These are phyloP conservation scores for Theodoxus fluviatilis DNA, from an alignment of 2,888 invertebrate genomes.

Conservation along the genomic window DNA sequence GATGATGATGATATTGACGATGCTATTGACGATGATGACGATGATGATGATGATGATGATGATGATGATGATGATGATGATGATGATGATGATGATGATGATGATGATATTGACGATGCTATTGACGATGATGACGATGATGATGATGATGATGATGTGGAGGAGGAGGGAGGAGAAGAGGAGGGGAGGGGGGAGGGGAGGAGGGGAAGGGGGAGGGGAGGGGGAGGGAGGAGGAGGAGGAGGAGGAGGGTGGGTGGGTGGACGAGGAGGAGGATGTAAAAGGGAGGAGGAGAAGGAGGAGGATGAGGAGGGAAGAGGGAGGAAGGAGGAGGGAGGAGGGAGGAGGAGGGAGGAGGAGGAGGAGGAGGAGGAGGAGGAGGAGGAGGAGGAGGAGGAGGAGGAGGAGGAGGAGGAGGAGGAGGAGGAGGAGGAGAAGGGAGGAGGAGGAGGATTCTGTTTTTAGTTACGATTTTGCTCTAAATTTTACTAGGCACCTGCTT, in stretches of 20 bases:
- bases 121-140: too few species aligned
- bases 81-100: not conserved
- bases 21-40: too few species aligned
- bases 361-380: not conserved
- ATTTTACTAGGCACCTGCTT: too few species aligned
- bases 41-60: too few species aligned
- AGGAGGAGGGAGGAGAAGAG: too few species aligned
- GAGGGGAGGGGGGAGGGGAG: too few species aligned
- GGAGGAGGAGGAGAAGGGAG: not conserved
- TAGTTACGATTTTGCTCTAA: too few species aligned
- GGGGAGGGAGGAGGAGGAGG: not conserved
- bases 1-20: too few species aligned
- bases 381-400: not conserved
- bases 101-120: too few species aligned
- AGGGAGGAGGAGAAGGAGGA: not conserved
- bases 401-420: not conserved
- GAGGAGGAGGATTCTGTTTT: too few species aligned
- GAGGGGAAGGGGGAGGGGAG: too few species aligned
- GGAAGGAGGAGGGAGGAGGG: not conserved
- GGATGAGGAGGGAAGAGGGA: not conserved
- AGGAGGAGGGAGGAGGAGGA: not conserved
- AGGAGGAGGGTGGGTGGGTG: not conserved
- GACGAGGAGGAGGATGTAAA: not conserved
- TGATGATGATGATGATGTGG: too few species aligned
- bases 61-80: constrained; percentile 26